Evolutionary conservation across 2,888 invertebrate species (phyloP).

Genomic region (Pimpla rufipes): DNA sequence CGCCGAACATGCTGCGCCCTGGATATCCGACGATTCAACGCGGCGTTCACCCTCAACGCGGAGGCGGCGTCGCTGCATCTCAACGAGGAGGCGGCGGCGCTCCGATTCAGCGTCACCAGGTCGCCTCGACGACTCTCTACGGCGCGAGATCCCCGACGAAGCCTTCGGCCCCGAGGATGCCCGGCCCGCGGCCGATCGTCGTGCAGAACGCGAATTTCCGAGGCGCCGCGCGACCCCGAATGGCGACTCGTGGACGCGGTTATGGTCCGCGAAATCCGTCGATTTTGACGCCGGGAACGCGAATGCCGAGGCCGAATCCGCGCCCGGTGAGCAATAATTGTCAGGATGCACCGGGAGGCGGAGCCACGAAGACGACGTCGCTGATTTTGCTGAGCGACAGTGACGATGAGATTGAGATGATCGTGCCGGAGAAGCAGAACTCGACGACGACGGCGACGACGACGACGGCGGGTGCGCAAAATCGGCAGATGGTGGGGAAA

Average conservation of each 20-base stretch:
- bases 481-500: constrained; percentile 47
- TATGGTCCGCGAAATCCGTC: constrained; percentile 39
- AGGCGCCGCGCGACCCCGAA: constrained; percentile 27
- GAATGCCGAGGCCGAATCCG: constrained; percentile 36
- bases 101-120: constrained; percentile 55
- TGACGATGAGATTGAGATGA: constrained; percentile 84
- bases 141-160: constrained; percentile 52
- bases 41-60: constrained; percentile 43
- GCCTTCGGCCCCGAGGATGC: constrained; percentile 56
- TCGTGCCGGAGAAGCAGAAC: constrained; percentile 76
- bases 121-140: constrained; percentile 54
- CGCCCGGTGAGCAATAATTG: constrained; percentile 1
- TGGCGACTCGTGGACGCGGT: constrained; percentile 35
- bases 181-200: constrained; percentile 52
- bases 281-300: constrained; percentile 10
- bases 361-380: constrained; percentile 78
- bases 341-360: too few relatives aligned
- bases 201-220: constrained; percentile 22
- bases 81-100: too few relatives aligned
- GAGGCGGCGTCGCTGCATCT: too few relatives aligned
- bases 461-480: constrained; percentile 2
- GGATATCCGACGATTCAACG: constrained; percentile 50
- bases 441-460: neutral
- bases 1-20: constrained; percentile 29
- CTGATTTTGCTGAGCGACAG: constrained; percentile 83